These are phyloP conservation scores for Pardalotus punctatus DNA, from an alignment of 2,113 vertebrate genomes.

Conservation along the genomic window DNA sequence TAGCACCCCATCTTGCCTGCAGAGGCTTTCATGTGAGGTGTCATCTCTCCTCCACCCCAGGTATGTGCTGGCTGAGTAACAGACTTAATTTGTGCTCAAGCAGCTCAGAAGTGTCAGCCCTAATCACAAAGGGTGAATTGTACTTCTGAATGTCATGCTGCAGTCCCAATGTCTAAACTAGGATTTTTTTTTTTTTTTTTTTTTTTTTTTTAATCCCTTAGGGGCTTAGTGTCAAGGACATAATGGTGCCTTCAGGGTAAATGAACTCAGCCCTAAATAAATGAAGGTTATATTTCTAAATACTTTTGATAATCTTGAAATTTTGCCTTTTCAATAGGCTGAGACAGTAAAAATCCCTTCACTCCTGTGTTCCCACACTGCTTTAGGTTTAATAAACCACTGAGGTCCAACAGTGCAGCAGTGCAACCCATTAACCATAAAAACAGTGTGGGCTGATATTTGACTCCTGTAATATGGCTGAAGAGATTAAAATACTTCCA, in stretches of 20 bases:
- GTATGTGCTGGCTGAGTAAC: rapidly evolving
- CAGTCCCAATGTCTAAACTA: not conserved
- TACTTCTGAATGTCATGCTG: not conserved
- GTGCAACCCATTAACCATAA: not conserved
- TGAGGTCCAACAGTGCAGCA: not conserved
- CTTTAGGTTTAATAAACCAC: not conserved
- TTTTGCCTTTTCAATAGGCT: not conserved
- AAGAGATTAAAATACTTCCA: not conserved
- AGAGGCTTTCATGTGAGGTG: rapidly evolving
- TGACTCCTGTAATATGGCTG: not conserved
- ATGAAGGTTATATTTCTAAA: not conserved
- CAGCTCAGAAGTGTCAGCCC: not conserved
- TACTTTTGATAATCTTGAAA: not conserved
- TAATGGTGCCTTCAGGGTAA: not conserved
- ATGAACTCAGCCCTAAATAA: not conserved
- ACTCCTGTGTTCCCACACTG: not conserved
- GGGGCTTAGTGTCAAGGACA: not conserved
- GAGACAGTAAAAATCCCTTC: not conserved
- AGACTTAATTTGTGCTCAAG: not conserved
- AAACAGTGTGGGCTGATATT: not conserved
- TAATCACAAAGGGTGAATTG: not conserved
- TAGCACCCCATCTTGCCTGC: not conserved
- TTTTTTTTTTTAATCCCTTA: not conserved
- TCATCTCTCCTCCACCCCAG: not conserved
- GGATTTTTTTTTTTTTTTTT: not conserved